Evolutionary conservation across 1,140 invertebrate species (phyloP), one percentile per base, ranked within the genome.

Genomic region (Globodera rostochiensis): DNA sequence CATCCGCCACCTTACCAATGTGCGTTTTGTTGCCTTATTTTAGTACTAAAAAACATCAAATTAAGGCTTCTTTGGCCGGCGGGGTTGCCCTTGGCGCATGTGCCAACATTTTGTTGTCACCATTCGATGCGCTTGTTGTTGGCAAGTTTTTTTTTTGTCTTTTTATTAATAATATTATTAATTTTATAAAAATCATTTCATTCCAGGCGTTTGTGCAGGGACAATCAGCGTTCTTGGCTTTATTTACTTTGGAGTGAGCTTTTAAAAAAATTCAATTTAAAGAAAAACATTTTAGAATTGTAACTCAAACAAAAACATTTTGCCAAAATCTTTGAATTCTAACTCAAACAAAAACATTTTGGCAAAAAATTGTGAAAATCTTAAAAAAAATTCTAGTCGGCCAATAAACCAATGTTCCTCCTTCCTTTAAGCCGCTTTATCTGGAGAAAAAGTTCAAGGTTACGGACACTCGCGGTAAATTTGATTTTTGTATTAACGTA

Each of bases 71-170:
- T 15, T 84, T 92, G 36, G 91, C 92, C 15, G 92, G 91, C 53
- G 91, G 91, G 46, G 91, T 92, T 21, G 91, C 91, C 19, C 86
- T 91, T 4, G 91, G 91, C 64, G 90, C 91, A 11, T 86, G 84
- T 50, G 91, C 91, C 8, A 87, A 91, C 81, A 87, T 92, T 86
- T 93, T 95, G 91, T 92, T 92, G 19, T 80, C 88, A 25, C 90
- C 91, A 0, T 91, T 86, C 81, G 90, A 87, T 66, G 91, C 91
- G 21, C 80, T 92, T 45, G 74, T 91, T 13, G 86, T 91, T 66
- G 91, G 91, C 13, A 83, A 45, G 69, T 71, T 71, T 47, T 19
- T 64, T 3, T 64, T 4, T 19, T 64, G 19, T 6, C 13, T 0
- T 19, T 19, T 15, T 64, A 64, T 64, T 64, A 15, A 36, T 36